Evolutionary conservation across 2,113 vertebrate genomes (phyloP).

Genomic region (Grammomys surdaster): DNA sequence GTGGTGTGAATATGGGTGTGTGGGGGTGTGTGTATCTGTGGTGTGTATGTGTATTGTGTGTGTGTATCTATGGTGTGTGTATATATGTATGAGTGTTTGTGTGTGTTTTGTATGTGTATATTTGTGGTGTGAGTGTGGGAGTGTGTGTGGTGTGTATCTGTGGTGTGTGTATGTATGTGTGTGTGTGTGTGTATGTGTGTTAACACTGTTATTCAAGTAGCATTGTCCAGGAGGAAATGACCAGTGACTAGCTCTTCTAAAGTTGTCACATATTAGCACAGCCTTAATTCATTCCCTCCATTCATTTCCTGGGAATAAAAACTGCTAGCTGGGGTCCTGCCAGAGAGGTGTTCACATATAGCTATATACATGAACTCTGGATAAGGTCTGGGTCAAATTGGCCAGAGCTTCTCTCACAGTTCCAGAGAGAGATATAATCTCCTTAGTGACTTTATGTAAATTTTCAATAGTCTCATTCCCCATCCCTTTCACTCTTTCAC

Average conservation of each 20-base stretch:
- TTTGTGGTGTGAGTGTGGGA: not conserved
- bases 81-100: not conserved
- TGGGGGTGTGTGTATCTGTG: too few relatives aligned
- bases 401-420: not conserved
- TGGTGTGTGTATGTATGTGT: not conserved
- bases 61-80: too few relatives aligned
- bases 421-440: not conserved
- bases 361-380: not conserved
- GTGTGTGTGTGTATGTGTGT: not conserved
- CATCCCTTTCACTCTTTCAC: not conserved
- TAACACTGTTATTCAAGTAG: not conserved
- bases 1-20: too few relatives aligned
- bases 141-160: not conserved
- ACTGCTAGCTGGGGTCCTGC: not conserved
- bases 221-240: slow-evolving; percentile 16
- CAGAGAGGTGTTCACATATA: not conserved
- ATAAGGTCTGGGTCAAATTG: not conserved
- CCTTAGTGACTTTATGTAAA: not conserved
- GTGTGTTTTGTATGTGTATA: not conserved
- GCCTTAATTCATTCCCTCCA: not conserved
- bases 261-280: not conserved
- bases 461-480: not conserved
- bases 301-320: not conserved
- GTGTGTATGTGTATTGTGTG: too few relatives aligned
- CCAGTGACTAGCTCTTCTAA: not conserved